phyloP scores from a whole-genome alignment of 2,888 invertebrate genomes.

The Mimumesa dahlbomi region DNA sequence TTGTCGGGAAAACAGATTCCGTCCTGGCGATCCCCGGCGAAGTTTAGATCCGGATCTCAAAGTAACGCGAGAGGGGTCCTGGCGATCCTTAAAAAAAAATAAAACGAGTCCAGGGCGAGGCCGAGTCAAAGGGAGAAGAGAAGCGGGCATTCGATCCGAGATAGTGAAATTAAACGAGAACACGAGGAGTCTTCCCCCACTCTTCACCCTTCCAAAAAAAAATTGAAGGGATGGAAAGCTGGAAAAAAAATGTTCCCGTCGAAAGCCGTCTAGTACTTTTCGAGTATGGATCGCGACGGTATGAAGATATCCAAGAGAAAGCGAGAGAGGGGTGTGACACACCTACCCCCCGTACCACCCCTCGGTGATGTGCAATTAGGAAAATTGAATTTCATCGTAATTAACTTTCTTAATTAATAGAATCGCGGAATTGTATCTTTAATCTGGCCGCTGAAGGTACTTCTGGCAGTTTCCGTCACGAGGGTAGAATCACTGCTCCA shows the following conservation, averaged over 20 bases:
- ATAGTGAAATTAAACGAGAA: constrained; percentile 32
- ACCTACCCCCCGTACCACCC: too few species aligned
- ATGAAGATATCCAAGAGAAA: constrained; percentile 21
- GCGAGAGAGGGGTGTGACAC: constrained; percentile 22
- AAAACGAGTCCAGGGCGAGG: background rate
- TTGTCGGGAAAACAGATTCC: too few species aligned
- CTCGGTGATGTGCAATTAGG: constrained; percentile 72
- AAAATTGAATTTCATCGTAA: constrained; percentile 73
- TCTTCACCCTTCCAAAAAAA: too few species aligned
- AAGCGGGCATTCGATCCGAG: constrained; percentile 20
- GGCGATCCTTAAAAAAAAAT: background rate
- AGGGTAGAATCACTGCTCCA: constrained; percentile 22
- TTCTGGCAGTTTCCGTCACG: constrained; percentile 48
- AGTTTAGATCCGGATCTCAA: background rate
- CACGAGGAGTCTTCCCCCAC: constrained; percentile 7
- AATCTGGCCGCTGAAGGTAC: constrained; percentile 68
- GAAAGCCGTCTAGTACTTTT: constrained; percentile 13
- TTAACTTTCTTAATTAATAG: constrained; percentile 76
- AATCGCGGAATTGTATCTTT: constrained; percentile 74
- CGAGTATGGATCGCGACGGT: background rate
- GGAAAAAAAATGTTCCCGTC: constrained; percentile 3
- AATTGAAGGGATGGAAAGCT: background rate
- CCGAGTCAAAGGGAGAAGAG: background rate
- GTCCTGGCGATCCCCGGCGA: background rate
- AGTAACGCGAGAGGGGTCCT: background rate